These are phyloP conservation scores for Cheilosia scutellata DNA, from an alignment of 2,888 invertebrate species.

Conservation along the genomic window DNA sequence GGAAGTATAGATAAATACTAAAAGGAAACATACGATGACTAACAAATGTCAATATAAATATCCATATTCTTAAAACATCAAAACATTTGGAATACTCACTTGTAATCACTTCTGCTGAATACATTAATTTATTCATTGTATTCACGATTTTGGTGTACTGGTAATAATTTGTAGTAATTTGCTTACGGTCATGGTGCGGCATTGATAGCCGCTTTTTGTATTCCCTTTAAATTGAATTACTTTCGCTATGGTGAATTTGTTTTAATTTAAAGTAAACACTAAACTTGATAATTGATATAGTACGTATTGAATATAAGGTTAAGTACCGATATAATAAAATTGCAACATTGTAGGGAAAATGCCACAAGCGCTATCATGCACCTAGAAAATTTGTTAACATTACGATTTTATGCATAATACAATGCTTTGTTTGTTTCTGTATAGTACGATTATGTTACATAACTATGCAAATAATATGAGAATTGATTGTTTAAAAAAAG, in stretches of 20 bases:
- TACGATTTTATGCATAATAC: constrained; percentile 3
- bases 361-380: neutral
- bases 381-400: constrained; percentile 1
- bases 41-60: constrained; percentile 5
- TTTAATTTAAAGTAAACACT: too few relatives aligned
- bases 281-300: constrained; percentile 9
- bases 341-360: constrained; percentile 2
- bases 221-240: neutral
- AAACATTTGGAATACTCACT: constrained; percentile 21
- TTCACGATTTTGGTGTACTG: constrained; percentile 34
- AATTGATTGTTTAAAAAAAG: constrained; percentile 18
- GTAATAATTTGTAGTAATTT: neutral
- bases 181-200: neutral
- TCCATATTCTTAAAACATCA: constrained; percentile 11
- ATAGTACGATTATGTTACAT: neutral
- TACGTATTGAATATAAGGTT: neutral
- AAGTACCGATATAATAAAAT: neutral
- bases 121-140: constrained; percentile 12
- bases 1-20: constrained; percentile 10
- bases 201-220: neutral
- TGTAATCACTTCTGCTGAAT: constrained; percentile 9
- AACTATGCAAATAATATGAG: constrained; percentile 8
- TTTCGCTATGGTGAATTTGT: too few relatives aligned
- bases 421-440: constrained; percentile 9
- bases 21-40: constrained; percentile 15